These are phyloP conservation scores for Catamblyrhynchus diadema DNA, from an alignment of 2,797 vertebrate genomes.

Conservation along the genomic window DNA sequence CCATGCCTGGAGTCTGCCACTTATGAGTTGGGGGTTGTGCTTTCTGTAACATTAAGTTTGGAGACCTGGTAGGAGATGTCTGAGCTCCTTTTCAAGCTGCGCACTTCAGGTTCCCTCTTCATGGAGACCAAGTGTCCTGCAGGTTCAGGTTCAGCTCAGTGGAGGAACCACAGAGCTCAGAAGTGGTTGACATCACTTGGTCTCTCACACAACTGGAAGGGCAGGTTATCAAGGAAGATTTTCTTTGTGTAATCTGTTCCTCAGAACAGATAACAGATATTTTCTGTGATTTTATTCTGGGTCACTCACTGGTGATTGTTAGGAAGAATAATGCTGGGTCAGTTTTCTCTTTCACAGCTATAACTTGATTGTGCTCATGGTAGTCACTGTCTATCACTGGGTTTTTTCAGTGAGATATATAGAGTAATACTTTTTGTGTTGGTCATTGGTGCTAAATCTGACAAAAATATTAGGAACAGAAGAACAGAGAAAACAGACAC, in stretches of 20 bases:
- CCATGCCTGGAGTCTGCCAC: background rate
- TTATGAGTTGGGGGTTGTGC: rapidly evolving
- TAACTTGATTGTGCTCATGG: background rate
- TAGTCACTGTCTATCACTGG: background rate
- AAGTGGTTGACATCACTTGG: background rate
- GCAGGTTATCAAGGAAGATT: background rate
- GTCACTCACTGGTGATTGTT: background rate
- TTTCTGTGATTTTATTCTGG: background rate
- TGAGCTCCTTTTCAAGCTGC: background rate
- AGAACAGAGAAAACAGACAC: background rate
- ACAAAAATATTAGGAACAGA: background rate
- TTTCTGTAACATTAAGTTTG: background rate
- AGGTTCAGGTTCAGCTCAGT: background rate
- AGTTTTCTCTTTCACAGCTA: background rate
- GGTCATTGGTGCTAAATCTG: background rate
- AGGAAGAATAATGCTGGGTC: background rate
- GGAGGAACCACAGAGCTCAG: background rate
- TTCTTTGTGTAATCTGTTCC: background rate
- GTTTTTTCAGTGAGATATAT: background rate
- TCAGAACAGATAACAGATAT: background rate
- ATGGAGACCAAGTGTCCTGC: background rate
- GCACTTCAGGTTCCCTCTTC: background rate
- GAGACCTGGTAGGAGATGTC: background rate
- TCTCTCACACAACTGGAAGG: background rate
- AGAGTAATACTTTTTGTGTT: background rate